These are phyloP conservation scores for Esperia sulphurella DNA, from an alignment of 2,888 invertebrate genomes.

Conservation along the genomic window DNA sequence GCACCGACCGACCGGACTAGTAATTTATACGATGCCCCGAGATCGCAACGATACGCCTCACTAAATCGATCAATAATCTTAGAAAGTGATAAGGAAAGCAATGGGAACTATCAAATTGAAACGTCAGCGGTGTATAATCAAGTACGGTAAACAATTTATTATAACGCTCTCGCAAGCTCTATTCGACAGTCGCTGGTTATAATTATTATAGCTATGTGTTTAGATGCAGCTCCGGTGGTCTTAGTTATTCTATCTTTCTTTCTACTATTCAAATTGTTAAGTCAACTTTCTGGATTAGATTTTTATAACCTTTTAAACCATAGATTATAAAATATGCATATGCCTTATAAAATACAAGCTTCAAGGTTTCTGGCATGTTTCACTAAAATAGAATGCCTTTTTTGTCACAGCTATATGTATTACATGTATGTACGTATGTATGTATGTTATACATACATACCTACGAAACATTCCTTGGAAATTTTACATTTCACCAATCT, in stretches of 20 bases:
- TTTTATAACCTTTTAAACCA: too few relatives aligned
- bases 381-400: too few relatives aligned
- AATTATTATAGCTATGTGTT: slow-evolving; percentile 8
- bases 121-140: slow-evolving; percentile 59
- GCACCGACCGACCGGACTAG: slow-evolving; percentile 31
- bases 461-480: too few relatives aligned
- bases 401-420: too few relatives aligned
- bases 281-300: neutral
- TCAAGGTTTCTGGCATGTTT: too few relatives aligned
- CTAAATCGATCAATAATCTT: slow-evolving; percentile 69
- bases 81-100: slow-evolving; percentile 58
- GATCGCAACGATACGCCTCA: slow-evolving; percentile 60
- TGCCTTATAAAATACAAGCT: too few relatives aligned
- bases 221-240: slow-evolving; percentile 25
- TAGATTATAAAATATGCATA: neutral
- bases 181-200: slow-evolving; percentile 7
- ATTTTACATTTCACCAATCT: too few relatives aligned
- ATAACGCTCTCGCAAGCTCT: slow-evolving; percentile 6
- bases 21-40: slow-evolving; percentile 57
- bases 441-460: too few relatives aligned
- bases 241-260: slow-evolving; percentile 9
- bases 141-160: slow-evolving; percentile 31
- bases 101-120: slow-evolving; percentile 62
- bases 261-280: neutral
- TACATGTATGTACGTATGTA: too few relatives aligned